Conservation (phyloP, 2,888 invertebrate species). For the Adelphocoris suturalis region DNA sequence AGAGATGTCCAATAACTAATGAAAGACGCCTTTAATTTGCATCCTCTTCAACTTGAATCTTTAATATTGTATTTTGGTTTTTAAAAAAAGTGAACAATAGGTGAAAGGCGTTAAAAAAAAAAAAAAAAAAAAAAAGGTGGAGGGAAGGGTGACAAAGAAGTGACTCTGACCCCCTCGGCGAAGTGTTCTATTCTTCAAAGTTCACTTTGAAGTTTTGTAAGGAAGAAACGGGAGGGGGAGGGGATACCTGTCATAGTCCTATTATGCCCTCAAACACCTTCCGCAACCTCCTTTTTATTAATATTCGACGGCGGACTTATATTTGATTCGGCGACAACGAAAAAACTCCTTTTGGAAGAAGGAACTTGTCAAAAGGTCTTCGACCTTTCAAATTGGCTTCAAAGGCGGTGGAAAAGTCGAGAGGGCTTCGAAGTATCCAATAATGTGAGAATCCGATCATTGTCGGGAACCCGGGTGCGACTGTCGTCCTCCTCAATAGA, state of each 20-base stretch:
- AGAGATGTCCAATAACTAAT: too few species aligned
- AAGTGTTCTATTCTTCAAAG: constrained; percentile 60
- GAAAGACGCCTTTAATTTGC: neutral
- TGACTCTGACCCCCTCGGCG: constrained; percentile 17
- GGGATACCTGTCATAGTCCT: constrained; percentile 62
- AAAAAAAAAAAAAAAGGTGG: constrained; percentile 74
- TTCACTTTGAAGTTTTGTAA: constrained; percentile 69
- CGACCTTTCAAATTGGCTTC: constrained; percentile 46
- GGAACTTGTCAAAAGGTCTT: constrained; percentile 48
- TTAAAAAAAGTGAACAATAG: constrained; percentile 13
- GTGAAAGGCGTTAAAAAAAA: constrained; percentile 17
- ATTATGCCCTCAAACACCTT: constrained; percentile 64
- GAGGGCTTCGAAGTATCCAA: neutral
- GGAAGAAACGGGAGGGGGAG: neutral
- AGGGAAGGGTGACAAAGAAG: constrained; percentile 76
- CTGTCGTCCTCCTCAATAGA: neutral
- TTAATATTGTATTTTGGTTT: constrained; percentile 15
- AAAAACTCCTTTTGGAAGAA: neutral
- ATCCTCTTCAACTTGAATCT: neutral
- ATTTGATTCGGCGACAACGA: constrained; percentile 52
- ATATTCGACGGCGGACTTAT: constrained; percentile 50
- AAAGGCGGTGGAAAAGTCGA: neutral
- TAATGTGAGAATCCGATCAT: neutral
- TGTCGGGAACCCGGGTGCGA: constrained; percentile 1
- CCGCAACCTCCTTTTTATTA: constrained; percentile 46